These are phyloP conservation scores for Dendrolimus kikuchii DNA, from an alignment of 1,140 invertebrate genomes.

Conservation along the genomic window DNA sequence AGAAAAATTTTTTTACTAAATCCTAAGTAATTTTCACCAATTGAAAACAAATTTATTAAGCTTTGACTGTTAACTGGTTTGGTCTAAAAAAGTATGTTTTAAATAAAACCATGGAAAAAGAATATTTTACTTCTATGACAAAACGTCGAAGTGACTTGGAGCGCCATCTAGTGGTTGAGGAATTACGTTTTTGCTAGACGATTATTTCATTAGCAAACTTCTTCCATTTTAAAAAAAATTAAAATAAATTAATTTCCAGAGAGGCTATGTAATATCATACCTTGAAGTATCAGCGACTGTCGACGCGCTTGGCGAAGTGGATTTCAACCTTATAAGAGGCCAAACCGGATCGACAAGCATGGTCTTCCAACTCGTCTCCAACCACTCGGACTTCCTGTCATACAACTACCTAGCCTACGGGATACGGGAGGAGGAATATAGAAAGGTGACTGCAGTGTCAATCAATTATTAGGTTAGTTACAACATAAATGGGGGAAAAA, in stretches of 20 bases:
- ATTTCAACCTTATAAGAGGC: slow-evolving; percentile 39
- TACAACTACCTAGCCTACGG: slow-evolving; percentile 52
- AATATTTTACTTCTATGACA: too few relatives aligned
- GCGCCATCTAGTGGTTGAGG: too few relatives aligned
- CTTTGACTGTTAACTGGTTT: too few relatives aligned
- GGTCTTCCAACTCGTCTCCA: slow-evolving; percentile 55
- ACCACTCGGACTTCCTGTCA: slow-evolving; percentile 48
- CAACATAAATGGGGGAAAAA: neutral
- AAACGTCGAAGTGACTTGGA: too few relatives aligned
- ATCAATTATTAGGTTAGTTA: slow-evolving; percentile 21
- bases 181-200: too few relatives aligned
- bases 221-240: neutral
- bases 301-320: slow-evolving; percentile 28
- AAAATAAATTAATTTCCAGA: slow-evolving; percentile 25
- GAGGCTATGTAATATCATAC: slow-evolving; percentile 49
- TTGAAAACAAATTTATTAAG: too few relatives aligned
- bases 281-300: slow-evolving; percentile 41
- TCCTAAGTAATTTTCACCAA: too few relatives aligned
- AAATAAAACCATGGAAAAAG: too few relatives aligned
- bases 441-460: slow-evolving; percentile 43
- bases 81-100: too few relatives aligned
- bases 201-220: too few relatives aligned
- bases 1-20: too few relatives aligned
- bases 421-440: slow-evolving; percentile 50
- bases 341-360: slow-evolving; percentile 37